Base-by-base conservation (phyloP, 2,888 invertebrate species). In the Pachycephus smyrnensis region DNA sequence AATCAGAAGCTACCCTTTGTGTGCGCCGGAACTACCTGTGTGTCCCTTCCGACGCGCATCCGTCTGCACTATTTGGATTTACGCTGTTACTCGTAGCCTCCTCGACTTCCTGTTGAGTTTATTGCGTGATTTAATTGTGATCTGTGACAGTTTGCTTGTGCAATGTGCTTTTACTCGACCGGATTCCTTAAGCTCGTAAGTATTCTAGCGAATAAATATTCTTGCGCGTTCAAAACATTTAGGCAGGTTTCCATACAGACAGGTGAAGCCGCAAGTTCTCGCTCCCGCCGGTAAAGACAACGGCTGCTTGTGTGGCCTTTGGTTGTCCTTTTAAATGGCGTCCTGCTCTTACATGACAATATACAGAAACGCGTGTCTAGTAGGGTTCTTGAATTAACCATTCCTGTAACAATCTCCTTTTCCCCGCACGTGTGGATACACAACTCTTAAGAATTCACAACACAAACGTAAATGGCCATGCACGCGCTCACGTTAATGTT, bases 141-240 rank as follows among this genome's bases (percentile, higher is more conserved):
- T 71, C 82, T 82, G 87, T 86, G 85, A 81, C 83, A 79, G 80
- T 84, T 85, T 73, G 31, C 31, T 69, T 83, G 85, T 85, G 84
- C 84, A 84, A 86, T 86, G 86, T 80, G 80, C 84, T 71, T 73
- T 81, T 79, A 77, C 75, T 82, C 73, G 78, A 75, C 77, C 75
- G 74, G 77, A 77, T 75, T 86, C 80, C 82, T 82, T 80, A 82
- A 82, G 80, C 82, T 85, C 80, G 86, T 86, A 87, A 86, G 86
- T 84, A 83, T 68, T 3, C 1, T 9, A 23, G 55, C 0, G 2
- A 55, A 55, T 55, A 35, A 35, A 9, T 35, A 55, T 55, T 55
- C 6, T 55, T 15, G 55, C 9, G 55, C 23, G 23, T 23, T 55
- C 9, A 15, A 55, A 23, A 55, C 1, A 55, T 9, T 2, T 0